A percentile compares a stretch with the other conserved stretches of the same genome.
These are phyloP conservation scores for Eleginops maclovinus DNA, from an alignment of 2,113 vertebrate species.

Conservation along the genomic window DNA sequence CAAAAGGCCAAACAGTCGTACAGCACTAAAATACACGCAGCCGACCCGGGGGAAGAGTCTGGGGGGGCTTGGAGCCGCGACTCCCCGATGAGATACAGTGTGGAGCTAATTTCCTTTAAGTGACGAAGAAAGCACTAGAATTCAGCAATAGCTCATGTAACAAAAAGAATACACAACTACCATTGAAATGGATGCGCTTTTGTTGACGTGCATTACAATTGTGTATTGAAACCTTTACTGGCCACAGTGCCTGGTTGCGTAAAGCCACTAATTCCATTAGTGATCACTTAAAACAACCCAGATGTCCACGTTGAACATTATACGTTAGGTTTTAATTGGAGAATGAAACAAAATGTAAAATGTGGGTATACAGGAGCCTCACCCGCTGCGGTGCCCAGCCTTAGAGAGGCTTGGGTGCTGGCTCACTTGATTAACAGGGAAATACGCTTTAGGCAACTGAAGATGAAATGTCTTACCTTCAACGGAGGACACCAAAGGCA, in stretches of 20 bases:
- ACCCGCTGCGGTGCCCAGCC: slow-evolving; percentile 28
- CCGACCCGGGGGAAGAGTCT: slow-evolving; percentile 49
- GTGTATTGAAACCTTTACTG: slow-evolving; percentile 36
- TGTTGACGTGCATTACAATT: slow-evolving; percentile 57
- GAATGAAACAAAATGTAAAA: background rate
- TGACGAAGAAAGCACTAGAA: slow-evolving; percentile 55
- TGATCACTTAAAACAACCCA: slow-evolving; percentile 36
- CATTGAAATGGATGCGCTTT: slow-evolving; percentile 70
- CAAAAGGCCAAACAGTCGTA: slow-evolving; percentile 67
- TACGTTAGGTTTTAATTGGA: slow-evolving; percentile 15
- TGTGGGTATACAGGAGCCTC: slow-evolving; percentile 8
- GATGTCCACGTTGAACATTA: slow-evolving; percentile 38
- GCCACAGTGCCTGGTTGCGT: slow-evolving; percentile 35
- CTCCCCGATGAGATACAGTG: slow-evolving; percentile 72
- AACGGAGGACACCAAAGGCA: slow-evolving; percentile 81
- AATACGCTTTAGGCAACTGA: slow-evolving; percentile 19
- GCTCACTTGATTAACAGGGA: slow-evolving; percentile 5
- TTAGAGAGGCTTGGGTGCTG: slow-evolving; percentile 28
- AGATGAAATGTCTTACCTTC: slow-evolving; percentile 81
- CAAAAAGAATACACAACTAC: slow-evolving; percentile 63
- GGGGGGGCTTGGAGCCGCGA: slow-evolving; percentile 26
- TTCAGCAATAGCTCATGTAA: slow-evolving; percentile 21
- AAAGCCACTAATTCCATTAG: slow-evolving; percentile 53
- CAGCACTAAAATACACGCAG: slow-evolving; percentile 65
- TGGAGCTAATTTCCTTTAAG: slow-evolving; percentile 67